Evolutionary conservation across 2,888 invertebrate genomes (phyloP), one percentile per base, ranked within the genome.

Genomic region (Cryptocephalus primarius): DNA sequence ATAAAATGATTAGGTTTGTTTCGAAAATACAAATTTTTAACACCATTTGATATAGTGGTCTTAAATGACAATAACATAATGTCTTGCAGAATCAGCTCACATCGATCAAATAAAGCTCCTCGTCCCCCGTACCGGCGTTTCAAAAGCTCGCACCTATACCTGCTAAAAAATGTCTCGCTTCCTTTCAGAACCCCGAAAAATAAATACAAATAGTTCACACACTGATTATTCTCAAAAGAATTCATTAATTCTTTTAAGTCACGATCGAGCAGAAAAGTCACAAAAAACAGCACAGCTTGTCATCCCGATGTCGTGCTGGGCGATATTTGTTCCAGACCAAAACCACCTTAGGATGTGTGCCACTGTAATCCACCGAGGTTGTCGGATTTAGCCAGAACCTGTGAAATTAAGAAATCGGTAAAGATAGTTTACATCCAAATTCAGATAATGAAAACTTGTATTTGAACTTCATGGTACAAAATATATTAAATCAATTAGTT

Each of bases 301-400:
- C 61, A 58, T 56, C 53, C 56, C 54, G 53, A 53, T 51, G 56
- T 60, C 61, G 56, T 46, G 59, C 60, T 59, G 62, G 56, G 61
- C 59, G 56, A 60, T 58, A 59, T 61, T 60, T 57, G 59, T 61
- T 58, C 58, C 45, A 50, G 55, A 51, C 58, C 60, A 58, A 58
- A 56, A 51, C 58, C 60, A 58, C 60, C 60, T 60, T 55, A 58
- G 58, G 59, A 22, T 22, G 22, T 22, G 22, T 22, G 22, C 60
- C 57, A 57, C 59, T 22, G 22, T 2, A 22, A 22, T 22, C 22
- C 6, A 22, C 22, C 22, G 22, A 22, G 22, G 22, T 22, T 22
- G 22, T 6, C 53, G 48, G 48, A 50, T 52, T 52, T 50, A 50
- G 44, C 22, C 22, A 22, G 22, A 22, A n/a, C n/a, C n/a, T n/a